Conservation (phyloP, 2,888 invertebrate species). For the Meiosimyza platycephala region DNA sequence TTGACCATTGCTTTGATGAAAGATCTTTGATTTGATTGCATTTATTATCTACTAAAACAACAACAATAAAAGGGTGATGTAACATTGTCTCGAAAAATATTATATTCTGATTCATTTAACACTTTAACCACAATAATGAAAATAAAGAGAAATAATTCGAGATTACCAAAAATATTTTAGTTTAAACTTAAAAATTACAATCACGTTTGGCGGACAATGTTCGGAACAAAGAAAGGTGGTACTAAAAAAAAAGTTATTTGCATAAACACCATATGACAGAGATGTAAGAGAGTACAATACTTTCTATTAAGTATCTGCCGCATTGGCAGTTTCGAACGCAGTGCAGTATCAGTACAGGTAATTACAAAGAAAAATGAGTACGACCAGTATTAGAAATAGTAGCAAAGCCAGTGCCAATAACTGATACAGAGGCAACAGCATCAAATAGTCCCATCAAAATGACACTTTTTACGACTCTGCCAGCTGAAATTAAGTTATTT, state of each 20-base stretch:
- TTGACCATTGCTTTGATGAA: neutral
- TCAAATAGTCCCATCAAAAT: no score
- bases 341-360: no score
- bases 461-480: no score
- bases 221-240: slow-evolving; percentile 4
- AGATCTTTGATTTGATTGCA: no score
- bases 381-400: neutral
- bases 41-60: neutral
- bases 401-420: no score
- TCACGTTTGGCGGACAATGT: slow-evolving; percentile 27
- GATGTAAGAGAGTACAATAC: no score
- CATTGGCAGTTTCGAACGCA: no score
- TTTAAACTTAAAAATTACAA: slow-evolving; percentile 8
- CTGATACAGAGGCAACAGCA: no score
- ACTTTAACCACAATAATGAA: neutral
- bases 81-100: neutral
- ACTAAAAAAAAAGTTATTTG: neutral
- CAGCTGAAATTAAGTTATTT: neutral
- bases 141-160: neutral
- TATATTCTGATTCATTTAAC: neutral
- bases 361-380: neutral
- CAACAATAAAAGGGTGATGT: no score
- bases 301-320: no score
- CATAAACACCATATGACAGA: no score
- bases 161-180: slow-evolving; percentile 4